Evolutionary conservation across 2,113 vertebrate genomes (phyloP).

Genomic region (Nycticebus coucang): DNA sequence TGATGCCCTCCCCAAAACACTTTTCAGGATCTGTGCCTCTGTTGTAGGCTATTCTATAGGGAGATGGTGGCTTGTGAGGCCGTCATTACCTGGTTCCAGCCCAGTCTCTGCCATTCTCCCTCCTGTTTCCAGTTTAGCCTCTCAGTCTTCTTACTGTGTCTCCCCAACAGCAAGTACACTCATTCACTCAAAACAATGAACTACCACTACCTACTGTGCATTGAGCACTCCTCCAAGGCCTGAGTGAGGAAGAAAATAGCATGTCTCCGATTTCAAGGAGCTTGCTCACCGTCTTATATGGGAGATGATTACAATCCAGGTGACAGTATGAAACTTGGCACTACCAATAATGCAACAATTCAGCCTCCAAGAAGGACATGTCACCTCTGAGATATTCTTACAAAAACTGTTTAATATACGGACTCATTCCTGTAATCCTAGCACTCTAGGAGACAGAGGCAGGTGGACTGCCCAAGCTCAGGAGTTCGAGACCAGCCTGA

Average conservation of each 20-base stretch:
- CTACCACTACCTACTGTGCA: background rate
- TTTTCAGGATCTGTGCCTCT: background rate
- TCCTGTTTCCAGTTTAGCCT: background rate
- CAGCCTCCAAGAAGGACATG: background rate
- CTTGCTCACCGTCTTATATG: background rate
- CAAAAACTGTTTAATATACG: background rate
- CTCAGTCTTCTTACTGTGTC: background rate
- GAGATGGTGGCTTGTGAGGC: background rate
- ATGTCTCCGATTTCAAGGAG: background rate
- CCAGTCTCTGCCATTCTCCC: background rate
- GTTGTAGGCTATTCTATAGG: background rate
- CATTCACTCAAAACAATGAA: no score
- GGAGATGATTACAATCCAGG: background rate
- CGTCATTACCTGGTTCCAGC: background rate
- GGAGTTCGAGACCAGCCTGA: no score
- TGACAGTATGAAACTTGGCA: background rate
- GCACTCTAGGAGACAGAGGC: no score
- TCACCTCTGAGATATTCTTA: background rate
- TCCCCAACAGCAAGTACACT: background rate
- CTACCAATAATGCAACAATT: accelerated
- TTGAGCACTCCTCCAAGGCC: background rate
- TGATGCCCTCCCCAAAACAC: background rate
- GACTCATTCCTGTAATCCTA: no score
- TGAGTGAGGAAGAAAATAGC: no score
- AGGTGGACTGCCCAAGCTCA: no score